Conservation (phyloP, 2,113 vertebrate genomes). For the Herpetotheres cachinnans region DNA sequence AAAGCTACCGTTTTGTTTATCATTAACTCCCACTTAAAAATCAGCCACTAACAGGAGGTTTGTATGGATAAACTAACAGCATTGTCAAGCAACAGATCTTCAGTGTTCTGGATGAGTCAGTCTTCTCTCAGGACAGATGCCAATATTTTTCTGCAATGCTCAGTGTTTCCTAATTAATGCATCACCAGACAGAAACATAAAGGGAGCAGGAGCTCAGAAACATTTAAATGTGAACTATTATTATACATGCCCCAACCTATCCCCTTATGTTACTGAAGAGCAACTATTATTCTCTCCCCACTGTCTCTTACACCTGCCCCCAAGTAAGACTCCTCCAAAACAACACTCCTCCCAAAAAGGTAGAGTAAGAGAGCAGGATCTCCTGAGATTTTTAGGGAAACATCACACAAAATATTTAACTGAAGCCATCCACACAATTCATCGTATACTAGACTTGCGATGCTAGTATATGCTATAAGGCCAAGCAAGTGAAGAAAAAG, state of each 20-base stretch:
- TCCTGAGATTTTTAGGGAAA: not conserved
- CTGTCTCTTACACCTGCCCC: not conserved
- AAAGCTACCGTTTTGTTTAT: not conserved
- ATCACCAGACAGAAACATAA: conserved; percentile 17
- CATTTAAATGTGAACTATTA: not conserved
- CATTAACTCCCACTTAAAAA: not conserved
- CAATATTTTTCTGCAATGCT: conserved; percentile 15
- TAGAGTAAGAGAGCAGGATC: not conserved
- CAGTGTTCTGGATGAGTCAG: conserved; percentile 28
- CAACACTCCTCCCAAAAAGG: not conserved
- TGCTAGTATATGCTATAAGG: not conserved
- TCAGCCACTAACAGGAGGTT: not conserved
- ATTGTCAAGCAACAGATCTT: conserved; percentile 22
- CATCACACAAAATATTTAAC: not conserved
- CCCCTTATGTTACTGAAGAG: not conserved
- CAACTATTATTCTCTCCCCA: not conserved
- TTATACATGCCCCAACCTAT: not conserved
- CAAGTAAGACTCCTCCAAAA: not conserved
- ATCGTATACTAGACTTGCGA: not conserved
- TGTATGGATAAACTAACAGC: not conserved
- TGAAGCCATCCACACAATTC: not conserved
- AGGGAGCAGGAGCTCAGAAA: conserved; percentile 14
- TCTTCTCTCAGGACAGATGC: conserved; percentile 24
- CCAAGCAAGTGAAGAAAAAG: not conserved
- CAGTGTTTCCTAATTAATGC: conserved; percentile 12